A percentile compares a stretch with the other conserved stretches of the same genome.
Conservation (phyloP, 2,113 vertebrate species). For the Ginglymostoma cirratum region DNA sequence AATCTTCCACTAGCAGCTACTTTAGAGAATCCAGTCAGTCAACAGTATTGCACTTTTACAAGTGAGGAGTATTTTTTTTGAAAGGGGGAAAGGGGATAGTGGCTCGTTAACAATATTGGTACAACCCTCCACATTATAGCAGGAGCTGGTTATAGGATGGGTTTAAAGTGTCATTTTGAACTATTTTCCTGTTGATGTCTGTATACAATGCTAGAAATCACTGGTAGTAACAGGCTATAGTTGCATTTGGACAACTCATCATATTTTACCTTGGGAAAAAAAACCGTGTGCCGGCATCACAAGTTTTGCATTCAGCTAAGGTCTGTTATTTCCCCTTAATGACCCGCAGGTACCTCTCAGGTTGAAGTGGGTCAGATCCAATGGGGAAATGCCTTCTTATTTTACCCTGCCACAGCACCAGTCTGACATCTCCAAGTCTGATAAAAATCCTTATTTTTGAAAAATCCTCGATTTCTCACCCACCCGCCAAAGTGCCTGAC, state of each 20-base stretch:
- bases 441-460: not conserved
- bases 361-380: not conserved
- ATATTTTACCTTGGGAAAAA: not conserved
- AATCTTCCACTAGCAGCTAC: constrained; percentile 60
- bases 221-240: not conserved
- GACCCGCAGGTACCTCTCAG: not conserved
- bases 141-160: constrained; percentile 1
- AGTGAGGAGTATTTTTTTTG: constrained; percentile 53
- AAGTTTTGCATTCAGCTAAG: not conserved
- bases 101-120: not conserved
- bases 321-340: not conserved
- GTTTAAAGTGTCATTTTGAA: constrained; percentile 28
- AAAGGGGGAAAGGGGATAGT: not conserved
- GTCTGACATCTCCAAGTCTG: not conserved
- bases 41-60: constrained; percentile 63
- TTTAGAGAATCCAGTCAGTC: constrained; percentile 59
- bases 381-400: not conserved
- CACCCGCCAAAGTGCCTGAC: not conserved
- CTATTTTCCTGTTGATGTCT: not conserved
- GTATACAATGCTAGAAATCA: not conserved
- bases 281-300: not conserved
- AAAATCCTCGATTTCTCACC: not conserved
- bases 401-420: not conserved
- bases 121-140: not conserved
- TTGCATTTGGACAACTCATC: not conserved